Evolutionary conservation across 2,113 vertebrate genomes (phyloP).

Genomic region (Atlantisia rogersi): DNA sequence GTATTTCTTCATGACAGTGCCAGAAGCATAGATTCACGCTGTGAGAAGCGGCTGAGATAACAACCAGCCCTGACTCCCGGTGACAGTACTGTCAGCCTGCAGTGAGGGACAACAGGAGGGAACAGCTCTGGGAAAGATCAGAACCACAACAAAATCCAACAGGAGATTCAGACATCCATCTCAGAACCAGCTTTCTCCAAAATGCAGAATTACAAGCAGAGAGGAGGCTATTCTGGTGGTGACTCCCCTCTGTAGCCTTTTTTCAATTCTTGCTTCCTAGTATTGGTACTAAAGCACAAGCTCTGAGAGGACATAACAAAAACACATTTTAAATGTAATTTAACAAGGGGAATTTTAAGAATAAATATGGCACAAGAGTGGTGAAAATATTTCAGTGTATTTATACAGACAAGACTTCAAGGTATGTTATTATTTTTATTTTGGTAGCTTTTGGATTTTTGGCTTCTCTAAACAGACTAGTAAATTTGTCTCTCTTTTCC

Average conservation of each 20-base stretch:
- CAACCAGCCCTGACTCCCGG: background rate
- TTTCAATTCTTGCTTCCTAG: background rate
- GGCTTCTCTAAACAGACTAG: background rate
- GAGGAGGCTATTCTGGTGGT: background rate
- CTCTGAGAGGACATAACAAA: background rate
- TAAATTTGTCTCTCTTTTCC: background rate
- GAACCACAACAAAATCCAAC: background rate
- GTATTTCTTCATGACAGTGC: background rate
- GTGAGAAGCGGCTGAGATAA: background rate
- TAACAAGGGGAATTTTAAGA: background rate
- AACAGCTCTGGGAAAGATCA: background rate
- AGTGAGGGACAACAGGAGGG: background rate
- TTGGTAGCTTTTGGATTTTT: background rate
- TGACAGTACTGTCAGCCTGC: background rate
- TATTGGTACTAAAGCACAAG: background rate
- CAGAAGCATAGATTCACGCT: background rate
- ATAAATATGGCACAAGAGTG: background rate
- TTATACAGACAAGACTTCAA: background rate
- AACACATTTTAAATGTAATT: background rate
- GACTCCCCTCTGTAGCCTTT: background rate
- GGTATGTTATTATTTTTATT: background rate
- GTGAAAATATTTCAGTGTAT: background rate
- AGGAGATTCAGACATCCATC: background rate
- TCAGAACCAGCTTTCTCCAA: background rate
- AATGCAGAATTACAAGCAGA: background rate